Evolutionary conservation across 1,140 invertebrate species (phyloP), one percentile per base, ranked within the genome.

Genomic region (Zophobas morio): DNA sequence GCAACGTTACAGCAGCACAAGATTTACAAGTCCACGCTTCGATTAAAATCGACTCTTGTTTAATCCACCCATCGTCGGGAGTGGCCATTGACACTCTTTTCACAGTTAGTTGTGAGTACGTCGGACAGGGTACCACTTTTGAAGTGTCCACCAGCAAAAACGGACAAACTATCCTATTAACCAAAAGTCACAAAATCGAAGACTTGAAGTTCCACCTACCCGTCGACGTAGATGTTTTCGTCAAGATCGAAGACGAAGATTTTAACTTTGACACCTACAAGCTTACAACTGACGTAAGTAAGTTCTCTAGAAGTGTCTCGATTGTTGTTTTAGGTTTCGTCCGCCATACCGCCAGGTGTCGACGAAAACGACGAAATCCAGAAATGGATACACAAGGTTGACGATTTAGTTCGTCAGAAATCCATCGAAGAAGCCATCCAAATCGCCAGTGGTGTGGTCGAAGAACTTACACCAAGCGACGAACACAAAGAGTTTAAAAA

Each of bases 131-230:
- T 5, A 5, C 6, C 1, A 34, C 32, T 5, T 72, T 73, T 4
- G 54, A 56, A 3, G 39, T 73, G 35, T 54, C 39, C 8, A 73
- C 71, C 36, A 40, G 33, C 0, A 51, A 70, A 70, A 6, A 46
- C 2, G 66, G 33, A n/a, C 42, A 47, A 39, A 60, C 6, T 73
- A 51, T 73, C 8, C 47, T 20, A 37, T 1, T 72, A 4, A 32
- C 36, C 5, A n/a, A 73, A 1, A 54, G 33, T 40, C 20, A 2
- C 8, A 53, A 37, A 8, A 6, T 73, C 1, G 71, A 73, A 32
- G 54, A 73, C 40, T 40, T 73, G 4, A 51, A 53, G 39, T 73
- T 73, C 40, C 1, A 54, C 33, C 40, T 54, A 32, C 71, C 71
- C 1, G 40, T 33, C 2, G 39, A 73, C n/a, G 51, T 56, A 1